Evolutionary conservation across 2,888 invertebrate species (phyloP).

Genomic region (Augiades crinisus): DNA sequence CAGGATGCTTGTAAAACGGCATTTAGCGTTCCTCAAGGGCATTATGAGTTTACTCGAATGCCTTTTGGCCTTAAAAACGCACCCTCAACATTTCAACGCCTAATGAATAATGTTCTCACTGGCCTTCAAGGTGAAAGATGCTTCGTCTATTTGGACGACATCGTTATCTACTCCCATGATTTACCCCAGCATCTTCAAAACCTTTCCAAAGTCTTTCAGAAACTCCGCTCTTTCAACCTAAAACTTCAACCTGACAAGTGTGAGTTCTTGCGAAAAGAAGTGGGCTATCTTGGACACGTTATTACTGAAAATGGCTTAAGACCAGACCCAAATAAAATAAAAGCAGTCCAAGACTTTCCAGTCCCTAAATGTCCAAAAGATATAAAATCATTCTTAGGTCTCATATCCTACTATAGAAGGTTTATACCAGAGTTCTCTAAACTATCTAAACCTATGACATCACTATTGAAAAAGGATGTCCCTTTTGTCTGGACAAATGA

Average conservation of each 20-base stretch:
- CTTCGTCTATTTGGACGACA: conserved; percentile 2
- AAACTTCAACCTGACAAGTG: background rate
- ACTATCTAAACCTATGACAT: conserved; percentile 5
- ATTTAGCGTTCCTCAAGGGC: conserved; percentile 29
- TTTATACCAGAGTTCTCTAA: conserved; percentile 11
- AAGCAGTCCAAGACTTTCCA: background rate
- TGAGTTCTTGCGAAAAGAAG: background rate
- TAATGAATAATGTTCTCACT: background rate
- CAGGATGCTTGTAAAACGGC: conserved; percentile 29
- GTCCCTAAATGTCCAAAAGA: background rate
- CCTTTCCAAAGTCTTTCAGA: background rate
- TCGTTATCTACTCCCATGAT: background rate
- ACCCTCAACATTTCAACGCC: background rate
- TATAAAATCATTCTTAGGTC: background rate
- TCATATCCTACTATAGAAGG: background rate
- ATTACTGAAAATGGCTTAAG: background rate
- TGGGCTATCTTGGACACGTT: background rate
- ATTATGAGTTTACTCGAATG: conserved; percentile 29
- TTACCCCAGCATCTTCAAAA: background rate
- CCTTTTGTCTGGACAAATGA: background rate
- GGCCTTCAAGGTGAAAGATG: background rate
- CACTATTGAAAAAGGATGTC: background rate
- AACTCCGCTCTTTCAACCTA: background rate
- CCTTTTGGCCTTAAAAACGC: conserved; percentile 26
- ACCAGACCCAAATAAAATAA: background rate